phyloP scores from a whole-genome alignment of 1,140 invertebrate species.

The Leptinotarsa undecemlineata region DNA sequence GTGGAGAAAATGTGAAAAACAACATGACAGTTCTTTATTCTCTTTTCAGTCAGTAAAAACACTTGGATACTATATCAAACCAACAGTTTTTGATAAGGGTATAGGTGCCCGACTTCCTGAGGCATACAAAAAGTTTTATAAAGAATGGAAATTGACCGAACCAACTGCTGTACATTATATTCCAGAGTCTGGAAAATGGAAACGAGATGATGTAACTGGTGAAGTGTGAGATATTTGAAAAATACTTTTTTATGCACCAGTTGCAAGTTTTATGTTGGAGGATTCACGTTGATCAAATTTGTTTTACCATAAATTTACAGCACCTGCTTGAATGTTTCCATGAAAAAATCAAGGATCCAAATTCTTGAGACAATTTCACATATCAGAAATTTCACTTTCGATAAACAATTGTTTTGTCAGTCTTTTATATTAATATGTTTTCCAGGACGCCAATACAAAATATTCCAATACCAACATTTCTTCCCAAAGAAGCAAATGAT shows the following conservation, averaged over 20 bases:
- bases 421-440: conserved; percentile 18
- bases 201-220: conserved; percentile 71
- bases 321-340: too few relatives aligned
- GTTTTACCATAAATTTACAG: not conserved
- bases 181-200: conserved; percentile 73
- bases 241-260: not conserved
- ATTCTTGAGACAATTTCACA: too few relatives aligned
- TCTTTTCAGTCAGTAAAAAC: conserved; percentile 39
- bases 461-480: conserved; percentile 75
- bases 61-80: conserved; percentile 43
- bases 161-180: conserved; percentile 86
- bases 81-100: conserved; percentile 48
- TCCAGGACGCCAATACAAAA: conserved; percentile 72
- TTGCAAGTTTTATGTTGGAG: not conserved
- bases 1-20: not conserved
- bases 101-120: conserved; percentile 72
- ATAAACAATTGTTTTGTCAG: too few relatives aligned
- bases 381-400: too few relatives aligned
- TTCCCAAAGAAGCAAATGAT: conserved; percentile 77
- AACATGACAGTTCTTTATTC: not conserved
- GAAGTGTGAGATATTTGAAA: conserved; percentile 61
- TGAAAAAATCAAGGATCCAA: too few relatives aligned
- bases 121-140: conserved; percentile 87
- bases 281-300: not conserved
- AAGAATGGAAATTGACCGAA: conserved; percentile 76